These are phyloP conservation scores for Pararge aegeria DNA, from an alignment of 1,140 invertebrate species.

Conservation along the genomic window DNA sequence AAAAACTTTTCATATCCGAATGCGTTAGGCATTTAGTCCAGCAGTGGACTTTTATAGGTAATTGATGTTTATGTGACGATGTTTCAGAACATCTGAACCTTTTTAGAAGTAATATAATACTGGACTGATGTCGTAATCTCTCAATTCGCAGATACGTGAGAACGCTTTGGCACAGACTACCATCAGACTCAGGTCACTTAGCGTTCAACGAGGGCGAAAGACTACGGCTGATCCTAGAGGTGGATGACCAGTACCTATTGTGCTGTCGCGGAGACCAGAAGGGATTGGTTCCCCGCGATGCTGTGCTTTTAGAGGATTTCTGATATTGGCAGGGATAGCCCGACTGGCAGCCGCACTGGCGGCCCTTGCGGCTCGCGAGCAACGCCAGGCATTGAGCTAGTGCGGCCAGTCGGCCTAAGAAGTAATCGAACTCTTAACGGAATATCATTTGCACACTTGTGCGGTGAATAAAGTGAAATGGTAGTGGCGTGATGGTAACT, in stretches of 20 bases:
- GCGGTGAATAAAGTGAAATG: conserved; percentile 16
- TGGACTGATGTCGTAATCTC: too few relatives aligned
- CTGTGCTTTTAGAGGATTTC: conserved; percentile 82
- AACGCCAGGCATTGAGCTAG: conserved; percentile 14
- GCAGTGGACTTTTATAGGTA: too few relatives aligned
- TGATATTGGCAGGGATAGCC: conserved; percentile 70
- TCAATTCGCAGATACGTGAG: conserved; percentile 87
- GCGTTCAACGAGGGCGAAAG: conserved; percentile 89
- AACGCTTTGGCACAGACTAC: conserved; percentile 86
- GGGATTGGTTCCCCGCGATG: conserved; percentile 87
- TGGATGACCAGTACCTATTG: conserved; percentile 88
- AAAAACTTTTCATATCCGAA: too few relatives aligned
- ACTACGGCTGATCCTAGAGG: conserved; percentile 86
- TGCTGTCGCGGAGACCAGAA: conserved; percentile 89
- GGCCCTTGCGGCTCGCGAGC: conserved; percentile 47
- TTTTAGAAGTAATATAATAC: too few relatives aligned
- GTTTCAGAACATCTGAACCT: too few relatives aligned
- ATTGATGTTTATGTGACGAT: too few relatives aligned
- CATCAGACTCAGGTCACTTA: conserved; percentile 88
- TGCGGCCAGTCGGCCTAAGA: conserved; percentile 7
- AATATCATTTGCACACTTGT: not conserved
- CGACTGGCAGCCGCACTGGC: conserved; percentile 66
- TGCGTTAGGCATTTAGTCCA: too few relatives aligned
- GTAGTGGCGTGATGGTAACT: conserved; percentile 1
- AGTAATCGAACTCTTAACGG: not conserved